Base-by-base conservation (phyloP, 2,797 vertebrate species). In the Pteronotus mesoamericanus region DNA sequence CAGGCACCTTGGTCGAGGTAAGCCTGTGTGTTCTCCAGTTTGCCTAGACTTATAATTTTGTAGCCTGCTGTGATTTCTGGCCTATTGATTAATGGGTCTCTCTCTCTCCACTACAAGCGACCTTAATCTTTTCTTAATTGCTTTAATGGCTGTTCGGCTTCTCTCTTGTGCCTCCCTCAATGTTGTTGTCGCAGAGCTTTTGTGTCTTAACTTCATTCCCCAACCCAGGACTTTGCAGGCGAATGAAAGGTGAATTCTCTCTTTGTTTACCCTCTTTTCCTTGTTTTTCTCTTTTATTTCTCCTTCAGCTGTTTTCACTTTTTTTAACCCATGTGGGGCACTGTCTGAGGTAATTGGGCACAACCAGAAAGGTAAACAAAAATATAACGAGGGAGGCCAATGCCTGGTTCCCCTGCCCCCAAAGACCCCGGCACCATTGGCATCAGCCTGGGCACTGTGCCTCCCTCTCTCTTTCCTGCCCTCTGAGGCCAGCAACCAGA, bases 81-180 rank as follows among this genome's bases (percentile, higher is more conserved):
- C 98, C 98, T 98, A 98, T 98, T 98, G 98, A 98, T 98, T 98
- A 98, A 98, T 96, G 95, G 98, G 97, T 98, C 98, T 98, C 98
- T 98, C 97, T 98, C 98, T 98, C 96, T 92, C 98, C 95, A 98
- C 97, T 98, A 98, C 97, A 96, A 98, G 98, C 97, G 97, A 98
- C 98, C 98, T 98, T 98, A 99, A 99, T 98, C 98, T 98, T 98
- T 98, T 98, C 98, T 98, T 99, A 99, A 99, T 98, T 98, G 98
- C 98, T 96, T 98, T 99, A 98, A 98, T 98, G 98, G 98, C 98
- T 98, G 91, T 92, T 97, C 94, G 68, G 98, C 98, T 98, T 98
- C 97, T 96, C 98, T 98, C 98, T 97, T 75, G 82, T 97, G 97
- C 97, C 98, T 97, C 89, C 98, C 98, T 98, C 98, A 97, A 98